Evolutionary conservation across 2,797 vertebrate species (phyloP).

Genomic region (Synaphobranchus kaupii): DNA sequence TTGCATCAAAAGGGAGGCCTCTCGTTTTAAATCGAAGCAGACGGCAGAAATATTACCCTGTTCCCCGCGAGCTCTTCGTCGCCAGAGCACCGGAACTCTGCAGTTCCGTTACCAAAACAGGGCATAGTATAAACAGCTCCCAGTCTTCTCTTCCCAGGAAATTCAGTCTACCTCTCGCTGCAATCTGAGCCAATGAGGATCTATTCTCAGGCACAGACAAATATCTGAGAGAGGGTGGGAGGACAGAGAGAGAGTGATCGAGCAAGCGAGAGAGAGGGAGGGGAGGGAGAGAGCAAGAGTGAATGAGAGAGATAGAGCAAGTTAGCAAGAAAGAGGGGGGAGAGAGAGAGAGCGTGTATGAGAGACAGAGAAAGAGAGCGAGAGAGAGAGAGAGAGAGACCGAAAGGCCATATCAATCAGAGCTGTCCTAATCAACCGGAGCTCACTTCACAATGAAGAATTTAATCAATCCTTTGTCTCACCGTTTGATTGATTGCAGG

Average conservation of each 20-base stretch:
- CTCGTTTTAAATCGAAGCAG: constrained; percentile 42
- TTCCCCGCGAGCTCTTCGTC: constrained; percentile 40
- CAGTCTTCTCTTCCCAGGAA: constrained; percentile 6
- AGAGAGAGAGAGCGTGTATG: neutral
- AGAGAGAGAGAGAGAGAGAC: neutral
- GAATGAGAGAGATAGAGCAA: neutral
- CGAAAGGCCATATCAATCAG: constrained; percentile 26
- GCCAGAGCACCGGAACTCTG: constrained; percentile 23
- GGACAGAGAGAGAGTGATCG: neutral
- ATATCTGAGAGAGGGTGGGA: neutral
- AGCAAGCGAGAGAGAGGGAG: neutral
- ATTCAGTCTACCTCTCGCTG: neutral
- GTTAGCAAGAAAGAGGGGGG: no score
- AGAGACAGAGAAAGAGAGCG: neutral
- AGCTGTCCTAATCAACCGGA: neutral
- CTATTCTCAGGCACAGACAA: neutral
- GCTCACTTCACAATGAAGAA: neutral
- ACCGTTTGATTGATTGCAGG: constrained; percentile 6
- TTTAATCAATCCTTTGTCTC: constrained; percentile 27
- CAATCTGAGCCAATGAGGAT: neutral
- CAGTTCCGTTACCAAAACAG: constrained; percentile 33
- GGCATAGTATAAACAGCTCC: constrained; percentile 15
- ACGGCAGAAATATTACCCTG: constrained; percentile 52
- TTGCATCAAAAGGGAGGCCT: constrained; percentile 72
- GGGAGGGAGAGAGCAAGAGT: neutral